Evolutionary conservation across 2,888 invertebrate genomes (phyloP).

Genomic region (Amiota communis): DNA sequence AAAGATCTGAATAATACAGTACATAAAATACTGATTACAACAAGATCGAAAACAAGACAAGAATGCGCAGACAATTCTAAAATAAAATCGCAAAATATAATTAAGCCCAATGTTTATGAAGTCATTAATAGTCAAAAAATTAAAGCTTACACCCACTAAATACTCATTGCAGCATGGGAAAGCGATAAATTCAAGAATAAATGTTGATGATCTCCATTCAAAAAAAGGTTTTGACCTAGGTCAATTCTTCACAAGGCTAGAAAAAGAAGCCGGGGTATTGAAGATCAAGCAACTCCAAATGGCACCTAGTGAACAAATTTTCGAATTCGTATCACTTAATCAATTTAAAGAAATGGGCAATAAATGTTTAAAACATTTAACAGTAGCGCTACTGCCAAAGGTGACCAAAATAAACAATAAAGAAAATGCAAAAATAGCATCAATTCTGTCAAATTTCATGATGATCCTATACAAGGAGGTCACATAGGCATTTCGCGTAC

Average conservation of each 20-base stretch:
- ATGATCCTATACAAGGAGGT: no score
- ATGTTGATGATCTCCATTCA: background rate
- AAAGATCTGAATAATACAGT: background rate
- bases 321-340: background rate
- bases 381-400: no score
- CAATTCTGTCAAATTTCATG: no score
- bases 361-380: no score
- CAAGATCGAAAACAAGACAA: constrained; percentile 17
- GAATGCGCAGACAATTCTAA: background rate
- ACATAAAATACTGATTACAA: background rate
- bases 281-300: background rate
- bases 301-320: constrained; percentile 1
- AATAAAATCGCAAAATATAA: background rate
- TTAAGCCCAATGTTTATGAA: background rate
- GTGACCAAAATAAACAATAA: no score
- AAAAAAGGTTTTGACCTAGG: background rate
- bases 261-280: background rate
- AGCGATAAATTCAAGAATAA: background rate
- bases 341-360: background rate
- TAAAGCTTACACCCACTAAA: background rate
- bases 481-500: background rate
- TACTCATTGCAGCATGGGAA: background rate
- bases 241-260: background rate
- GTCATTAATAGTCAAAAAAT: background rate
- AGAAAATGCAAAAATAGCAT: no score